Conservation (phyloP, 1,140 invertebrate genomes). For the Brachionus paranguensis region DNA sequence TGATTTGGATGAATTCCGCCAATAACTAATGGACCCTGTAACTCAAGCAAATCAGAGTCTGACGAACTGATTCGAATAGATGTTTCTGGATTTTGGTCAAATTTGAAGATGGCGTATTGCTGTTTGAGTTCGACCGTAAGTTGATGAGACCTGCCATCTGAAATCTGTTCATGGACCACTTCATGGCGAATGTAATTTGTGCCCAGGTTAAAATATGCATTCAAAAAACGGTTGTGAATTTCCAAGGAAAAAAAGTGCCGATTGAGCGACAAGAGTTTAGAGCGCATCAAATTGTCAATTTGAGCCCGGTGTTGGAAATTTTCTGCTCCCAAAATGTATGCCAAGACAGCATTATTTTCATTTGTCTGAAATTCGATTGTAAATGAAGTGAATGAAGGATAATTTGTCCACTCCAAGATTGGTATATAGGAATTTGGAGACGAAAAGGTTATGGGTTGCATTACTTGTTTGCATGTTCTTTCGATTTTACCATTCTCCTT, state of each 20-base stretch:
- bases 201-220: constrained; percentile 30
- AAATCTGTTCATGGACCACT: neutral
- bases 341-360: constrained; percentile 25
- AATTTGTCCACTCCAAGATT: neutral
- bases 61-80: neutral
- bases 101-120: constrained; percentile 15
- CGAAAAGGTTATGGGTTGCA: constrained; percentile 20
- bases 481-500: neutral
- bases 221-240: constrained; percentile 37
- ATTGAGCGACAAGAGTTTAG: neutral
- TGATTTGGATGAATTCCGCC: constrained; percentile 67
- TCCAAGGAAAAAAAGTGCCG: constrained; percentile 30
- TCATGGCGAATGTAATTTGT: constrained; percentile 16
- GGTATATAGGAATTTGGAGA: constrained; percentile 35
- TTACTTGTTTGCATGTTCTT: neutral
- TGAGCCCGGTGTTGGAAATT: neutral
- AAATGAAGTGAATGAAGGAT: neutral
- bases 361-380: constrained; percentile 31
- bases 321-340: constrained; percentile 22
- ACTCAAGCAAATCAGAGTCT: constrained; percentile 65
- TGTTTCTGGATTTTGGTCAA: constrained; percentile 19
- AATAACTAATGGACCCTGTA: constrained; percentile 74
- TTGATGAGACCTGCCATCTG: constrained; percentile 26
- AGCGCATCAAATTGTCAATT: neutral
- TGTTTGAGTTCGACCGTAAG: neutral